Base-by-base conservation (phyloP, 1,140 invertebrate genomes). In the Drosophila fuyamai region DNA sequence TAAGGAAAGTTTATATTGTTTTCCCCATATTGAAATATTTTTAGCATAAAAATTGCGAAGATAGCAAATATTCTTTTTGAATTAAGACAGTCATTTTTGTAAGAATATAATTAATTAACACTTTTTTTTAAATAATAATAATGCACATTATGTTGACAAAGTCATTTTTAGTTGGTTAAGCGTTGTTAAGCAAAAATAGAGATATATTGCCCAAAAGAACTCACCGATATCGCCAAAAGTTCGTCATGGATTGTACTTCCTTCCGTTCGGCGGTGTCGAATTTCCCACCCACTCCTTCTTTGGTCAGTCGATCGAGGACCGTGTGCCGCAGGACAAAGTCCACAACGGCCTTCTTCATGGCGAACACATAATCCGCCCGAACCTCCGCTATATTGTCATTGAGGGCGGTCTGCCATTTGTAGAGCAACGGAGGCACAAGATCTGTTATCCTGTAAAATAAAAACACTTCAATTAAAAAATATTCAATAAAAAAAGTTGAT, bases 291-390 rank as follows among this genome's bases (percentile, higher is more conserved):
- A 29, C 32, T 18, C 82, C 70, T 61, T 89, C 81, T 35, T 81
- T 56, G 5, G 76, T 73, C 35, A 89, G 36, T 2, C 70, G 65
- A 59, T 89, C 78, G 18, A 89, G 58, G 5, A 72, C 74, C 12
- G 96, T 95, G 93, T 98, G 96, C 85, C 95, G 95, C 2, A 98
- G 92, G 3, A 98, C 97, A 92, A 97, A 98, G 93, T 98, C 97
- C 3, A 97, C 95, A 5, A 97, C 95, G 0, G 97, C 96, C 92
- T 97, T 98, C 90, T 98, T 98, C 63, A 98, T 96, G 76, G 95
- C 96, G 76, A 96, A 94, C 76, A 96, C 94, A 92, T 97, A 98
- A 80, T 97, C 96, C 71, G 96, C 95, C 80, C 95, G 94, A 79
- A 95, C 94, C 86, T 96, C 95, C 61, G 94, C 88, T 12, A 96